phyloP scores from a whole-genome alignment of 1,140 invertebrate genomes.

The Meloidogyne exigua region DNA sequence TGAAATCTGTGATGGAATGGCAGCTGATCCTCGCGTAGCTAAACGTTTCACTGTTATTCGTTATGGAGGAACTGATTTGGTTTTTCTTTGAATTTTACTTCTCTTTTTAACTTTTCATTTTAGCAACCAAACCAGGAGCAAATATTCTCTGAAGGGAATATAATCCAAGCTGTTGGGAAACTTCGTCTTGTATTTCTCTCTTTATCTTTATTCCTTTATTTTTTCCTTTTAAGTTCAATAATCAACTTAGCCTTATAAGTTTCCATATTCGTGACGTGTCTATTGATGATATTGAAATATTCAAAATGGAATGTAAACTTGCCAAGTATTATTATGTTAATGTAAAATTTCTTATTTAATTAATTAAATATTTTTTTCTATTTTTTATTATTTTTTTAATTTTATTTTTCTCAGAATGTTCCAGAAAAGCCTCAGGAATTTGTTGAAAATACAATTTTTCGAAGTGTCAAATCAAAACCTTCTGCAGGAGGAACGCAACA shows the following conservation, averaged over 20 bases:
- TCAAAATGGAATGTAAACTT: slow-evolving; percentile 22
- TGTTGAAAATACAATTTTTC: neutral
- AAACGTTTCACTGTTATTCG: slow-evolving; percentile 17
- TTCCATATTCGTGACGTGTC: slow-evolving; percentile 15
- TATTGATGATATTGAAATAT: slow-evolving; percentile 12
- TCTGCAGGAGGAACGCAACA: neutral
- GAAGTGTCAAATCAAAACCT: neutral
- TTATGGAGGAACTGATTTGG: slow-evolving; percentile 15
- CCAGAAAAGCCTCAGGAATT: neutral
- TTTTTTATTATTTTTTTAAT: no score
- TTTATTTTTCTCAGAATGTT: neutral
- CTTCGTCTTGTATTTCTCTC: neutral
- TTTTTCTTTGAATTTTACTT: neutral
- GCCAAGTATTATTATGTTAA: slow-evolving; percentile 8
- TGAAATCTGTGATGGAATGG: slow-evolving; percentile 21
- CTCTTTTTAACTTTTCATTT: neutral
- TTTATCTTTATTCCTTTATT: neutral
- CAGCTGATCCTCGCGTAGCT: slow-evolving; percentile 1
- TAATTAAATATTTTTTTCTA: no score
- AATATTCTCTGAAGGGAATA: slow-evolving; percentile 7
- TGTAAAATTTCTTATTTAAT: neutral
- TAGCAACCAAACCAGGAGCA: slow-evolving; percentile 7
- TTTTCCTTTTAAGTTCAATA: neutral
- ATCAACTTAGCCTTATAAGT: slow-evolving; percentile 11
- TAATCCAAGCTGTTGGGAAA: slow-evolving; percentile 15